phyloP scores from a whole-genome alignment of 2,888 invertebrate species.

The Seira musarum region DNA sequence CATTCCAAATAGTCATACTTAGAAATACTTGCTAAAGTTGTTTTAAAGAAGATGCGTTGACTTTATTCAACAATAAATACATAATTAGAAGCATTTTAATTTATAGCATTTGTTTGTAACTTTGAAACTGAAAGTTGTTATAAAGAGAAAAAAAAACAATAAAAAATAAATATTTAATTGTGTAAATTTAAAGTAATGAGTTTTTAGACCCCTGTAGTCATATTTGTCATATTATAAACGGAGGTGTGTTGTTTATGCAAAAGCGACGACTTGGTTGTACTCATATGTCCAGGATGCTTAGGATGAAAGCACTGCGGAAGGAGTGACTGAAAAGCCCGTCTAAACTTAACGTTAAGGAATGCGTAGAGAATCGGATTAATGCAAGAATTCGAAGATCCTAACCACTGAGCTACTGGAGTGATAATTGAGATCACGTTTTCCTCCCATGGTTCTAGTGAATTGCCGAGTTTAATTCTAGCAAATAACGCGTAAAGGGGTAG shows the following conservation, averaged over 20 bases:
- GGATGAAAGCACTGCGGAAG: slow-evolving; percentile 64
- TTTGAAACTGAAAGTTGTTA: too few species aligned
- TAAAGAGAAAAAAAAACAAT: too few species aligned
- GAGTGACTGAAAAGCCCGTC: slow-evolving; percentile 66
- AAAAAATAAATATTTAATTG: too few species aligned
- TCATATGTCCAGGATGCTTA: slow-evolving; percentile 56
- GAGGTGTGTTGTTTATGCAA: slow-evolving; percentile 64
- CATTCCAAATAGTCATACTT: too few species aligned
- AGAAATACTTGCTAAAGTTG: too few species aligned
- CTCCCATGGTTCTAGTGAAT: slow-evolving; percentile 83
- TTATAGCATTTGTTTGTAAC: too few species aligned
- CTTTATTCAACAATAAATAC: too few species aligned
- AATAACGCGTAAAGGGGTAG: slow-evolving; percentile 92
- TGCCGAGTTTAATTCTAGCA: slow-evolving; percentile 87
- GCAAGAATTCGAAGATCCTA: slow-evolving; percentile 95
- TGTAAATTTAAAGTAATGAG: too few species aligned
- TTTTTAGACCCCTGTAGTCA: slow-evolving; percentile 43
- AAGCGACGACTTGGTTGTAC: slow-evolving; percentile 66
- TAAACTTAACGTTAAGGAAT: slow-evolving; percentile 66
- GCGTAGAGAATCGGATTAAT: slow-evolving; percentile 88
- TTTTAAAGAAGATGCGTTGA: too few species aligned
- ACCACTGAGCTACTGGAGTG: slow-evolving; percentile 92
- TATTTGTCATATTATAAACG: slow-evolving; percentile 63
- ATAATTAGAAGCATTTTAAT: too few species aligned
- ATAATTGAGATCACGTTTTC: slow-evolving; percentile 83